A percentile compares a stretch with the other conserved stretches of the same genome.
phyloP scores from a whole-genome alignment of 2,888 invertebrate species.

The Parochlus steinenii region DNA sequence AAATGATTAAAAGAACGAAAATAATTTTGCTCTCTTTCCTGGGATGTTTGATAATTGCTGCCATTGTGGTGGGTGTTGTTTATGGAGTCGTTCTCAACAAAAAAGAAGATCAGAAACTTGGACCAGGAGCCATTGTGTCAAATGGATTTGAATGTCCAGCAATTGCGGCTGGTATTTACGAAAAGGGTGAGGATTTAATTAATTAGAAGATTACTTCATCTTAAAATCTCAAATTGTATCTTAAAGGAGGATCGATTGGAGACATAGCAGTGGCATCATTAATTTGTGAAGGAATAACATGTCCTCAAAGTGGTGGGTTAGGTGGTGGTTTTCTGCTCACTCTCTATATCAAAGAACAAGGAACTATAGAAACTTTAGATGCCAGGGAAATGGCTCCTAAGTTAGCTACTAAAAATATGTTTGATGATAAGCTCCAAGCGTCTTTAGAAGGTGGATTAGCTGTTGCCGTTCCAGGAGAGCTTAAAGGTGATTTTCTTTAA shows the following conservation, averaged over 20 bases:
- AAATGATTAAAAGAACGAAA: too few relatives aligned
- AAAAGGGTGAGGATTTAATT: too few relatives aligned
- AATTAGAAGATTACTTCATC: too few relatives aligned
- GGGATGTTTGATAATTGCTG: too few relatives aligned
- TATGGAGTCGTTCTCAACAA: too few relatives aligned
- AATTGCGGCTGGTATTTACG: slow-evolving; percentile 54
- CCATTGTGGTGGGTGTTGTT: too few relatives aligned
- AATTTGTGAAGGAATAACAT: slow-evolving; percentile 62
- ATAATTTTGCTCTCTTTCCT: too few relatives aligned
- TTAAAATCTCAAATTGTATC: too few relatives aligned
- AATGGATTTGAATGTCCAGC: slow-evolving; percentile 59
- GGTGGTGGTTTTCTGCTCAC: slow-evolving; percentile 74
- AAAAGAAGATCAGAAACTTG: too few relatives aligned
- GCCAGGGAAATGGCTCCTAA: slow-evolving; percentile 60
- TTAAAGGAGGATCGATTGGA: slow-evolving; percentile 58
- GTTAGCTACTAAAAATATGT: slow-evolving; percentile 52
- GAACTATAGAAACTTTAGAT: slow-evolving; percentile 40
- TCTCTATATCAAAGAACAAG: slow-evolving; percentile 44
- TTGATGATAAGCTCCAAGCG: slow-evolving; percentile 31
- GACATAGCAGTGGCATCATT: slow-evolving; percentile 65
- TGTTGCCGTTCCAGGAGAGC: slow-evolving; percentile 68
- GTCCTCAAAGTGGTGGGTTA: slow-evolving; percentile 61
- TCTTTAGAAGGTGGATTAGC: slow-evolving; percentile 42
- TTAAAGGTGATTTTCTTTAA: too few relatives aligned
- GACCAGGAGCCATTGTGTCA: slow-evolving; percentile 41